Conservation (phyloP, 2,113 vertebrate species). For the Cettia cetti region DNA sequence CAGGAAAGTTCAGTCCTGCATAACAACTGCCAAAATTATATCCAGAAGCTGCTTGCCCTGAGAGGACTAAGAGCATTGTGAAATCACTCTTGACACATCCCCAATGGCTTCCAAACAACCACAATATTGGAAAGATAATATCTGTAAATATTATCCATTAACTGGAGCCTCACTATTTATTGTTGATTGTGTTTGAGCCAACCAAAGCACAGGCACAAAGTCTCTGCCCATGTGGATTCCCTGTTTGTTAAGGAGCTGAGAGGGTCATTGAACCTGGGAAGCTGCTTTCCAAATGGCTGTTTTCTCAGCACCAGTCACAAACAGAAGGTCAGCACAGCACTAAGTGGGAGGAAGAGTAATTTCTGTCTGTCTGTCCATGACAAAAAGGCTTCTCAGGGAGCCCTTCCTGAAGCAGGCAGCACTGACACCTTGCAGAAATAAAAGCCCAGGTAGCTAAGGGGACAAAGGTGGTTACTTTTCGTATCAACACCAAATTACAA, state of each 20-base stretch:
- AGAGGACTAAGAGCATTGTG: not conserved
- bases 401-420: not conserved
- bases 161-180: not conserved
- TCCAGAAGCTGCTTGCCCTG: not conserved
- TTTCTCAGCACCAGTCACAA: not conserved
- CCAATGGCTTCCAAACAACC: not conserved
- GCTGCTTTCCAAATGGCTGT: not conserved
- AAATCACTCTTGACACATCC: not conserved
- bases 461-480: not conserved
- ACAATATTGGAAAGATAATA: not conserved
- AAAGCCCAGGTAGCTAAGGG: not conserved
- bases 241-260: not conserved
- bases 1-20: not conserved
- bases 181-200: not conserved
- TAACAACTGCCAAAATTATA: not conserved
- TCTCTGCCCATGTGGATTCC: not conserved
- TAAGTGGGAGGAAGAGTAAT: not conserved
- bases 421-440: not conserved
- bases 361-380: not conserved
- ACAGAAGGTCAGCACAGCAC: not conserved
- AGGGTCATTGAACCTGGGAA: not conserved
- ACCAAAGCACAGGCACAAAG: not conserved
- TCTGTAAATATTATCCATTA: constrained; percentile 8
- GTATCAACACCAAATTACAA: not conserved
- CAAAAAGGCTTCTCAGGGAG: not conserved